Base-by-base conservation (phyloP, 2,113 vertebrate species). In the Pseudopodoces humilis region DNA sequence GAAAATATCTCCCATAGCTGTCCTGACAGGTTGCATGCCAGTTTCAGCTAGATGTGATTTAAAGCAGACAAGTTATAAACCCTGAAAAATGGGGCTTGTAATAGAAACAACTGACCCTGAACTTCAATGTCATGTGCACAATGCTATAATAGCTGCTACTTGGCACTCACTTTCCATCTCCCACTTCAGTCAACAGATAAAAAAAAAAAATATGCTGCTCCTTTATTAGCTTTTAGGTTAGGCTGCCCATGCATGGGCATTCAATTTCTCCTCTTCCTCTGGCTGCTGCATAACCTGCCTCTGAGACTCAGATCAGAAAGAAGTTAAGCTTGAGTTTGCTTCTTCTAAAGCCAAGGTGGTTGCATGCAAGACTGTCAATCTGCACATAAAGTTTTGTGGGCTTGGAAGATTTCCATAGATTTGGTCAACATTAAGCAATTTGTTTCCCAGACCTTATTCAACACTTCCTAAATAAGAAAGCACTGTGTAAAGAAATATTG, bases 41-140 rank as follows among this genome's bases (percentile, higher is more conserved):
- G 67, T 90, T 92, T 94, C 59, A 83, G 64, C 27, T 55, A 52
- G 11, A 62, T 50, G 50, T 77, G 69, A 94, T 96, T 91, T 96
- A 88, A 94, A 44, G 22, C 67, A 96, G 67, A 35, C 79, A 92
- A 88, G 71, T 88, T 87, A 92, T 71, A 92, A 96, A 93, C 43
- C 52, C 72, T 94, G 91, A 95, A 96, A 95, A 90, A 96, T 68
- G 24, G 56, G 41, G 69, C 93, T 96, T 96, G 47, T 95, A 91
- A 94, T 92, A 37, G 82, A 96, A 96, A 84, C 74, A 83, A 76
- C 86, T 97, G 93, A 97, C 94, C 93, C 79, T 91, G 91, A 96
- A 96, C 76, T 92, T 95, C 58, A 88, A 12, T 82, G 88, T 86
- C 92, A 53, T 65, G 25, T 58, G 41, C 63, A 91, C 83, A 83